Base-by-base conservation (phyloP, 2,797 vertebrate genomes). In the Craterocephalus amniculus region DNA sequence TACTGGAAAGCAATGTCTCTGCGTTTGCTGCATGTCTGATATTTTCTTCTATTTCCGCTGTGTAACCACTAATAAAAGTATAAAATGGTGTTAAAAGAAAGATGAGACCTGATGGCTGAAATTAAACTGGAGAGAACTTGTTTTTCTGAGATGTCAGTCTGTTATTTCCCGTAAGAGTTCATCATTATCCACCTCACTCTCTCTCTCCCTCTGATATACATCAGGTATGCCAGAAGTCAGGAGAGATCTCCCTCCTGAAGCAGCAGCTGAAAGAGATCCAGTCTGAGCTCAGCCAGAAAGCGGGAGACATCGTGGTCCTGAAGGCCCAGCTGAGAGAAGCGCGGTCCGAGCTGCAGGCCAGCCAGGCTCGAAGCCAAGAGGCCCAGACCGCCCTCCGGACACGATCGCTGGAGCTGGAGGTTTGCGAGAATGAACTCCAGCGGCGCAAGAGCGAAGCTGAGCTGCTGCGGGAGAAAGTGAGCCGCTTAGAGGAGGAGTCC, bases 211-310 rank as follows among this genome's bases (percentile, higher is more conserved):
- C 10, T 51, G 14, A 40, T 62, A 4, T 59, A 2, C 36, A 20
- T 0, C 86, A 99, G 98, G 98, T 99, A 62, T 99, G 98, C 92
- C 97, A 99, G 92, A 99, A 99, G 89, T 97, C 97, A 0, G 98
- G 98, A 0, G 98, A 99, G 92, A 99, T 99, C 91, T 98, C 97
- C 2, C 93, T 99, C 63, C 93, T 99, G 74, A 99, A 98, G 92
- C 98, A 99, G 87, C 97, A 99, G 90, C 91, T 99, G 89, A 99
- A 99, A 90, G 97, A 99, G 72, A 93, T 97, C 0, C 97, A 99
- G 90, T 93, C 94, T 0, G 98, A 99, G 89, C 93, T 98, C 78
- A 93, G 94, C 0, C 96, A 97, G 91, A 97, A 97, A 75, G 94
- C 96, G 0, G 90, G 95, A 0, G 98, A 99, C 89, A 94, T 99